Base-by-base conservation (phyloP, 2,797 vertebrate genomes). In the Podargus strigoides region DNA sequence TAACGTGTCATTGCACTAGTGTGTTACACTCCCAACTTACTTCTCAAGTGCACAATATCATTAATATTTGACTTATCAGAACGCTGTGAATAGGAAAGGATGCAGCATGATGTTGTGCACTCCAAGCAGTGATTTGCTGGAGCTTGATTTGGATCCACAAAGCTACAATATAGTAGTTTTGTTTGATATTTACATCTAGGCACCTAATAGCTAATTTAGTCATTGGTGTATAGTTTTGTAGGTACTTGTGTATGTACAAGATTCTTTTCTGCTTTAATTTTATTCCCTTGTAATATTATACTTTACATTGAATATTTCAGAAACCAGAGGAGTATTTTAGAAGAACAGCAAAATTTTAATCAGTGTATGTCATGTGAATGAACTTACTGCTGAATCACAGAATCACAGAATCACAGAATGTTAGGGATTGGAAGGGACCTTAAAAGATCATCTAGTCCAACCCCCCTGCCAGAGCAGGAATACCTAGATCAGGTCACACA, bases 1-100 rank as follows among this genome's bases (percentile, higher is more conserved):
- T 83, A 64, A 50, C 3, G 0, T 82, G 46, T 67, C n/a, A 20
- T 59, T 70, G 41, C 67, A 30, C 11, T 1, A 42, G 1, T 0
- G 37, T 50, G 79, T 81, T 91, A 22, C 24, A 17, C 7, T 69
- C 59, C n/a, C 34, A 32, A 30, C 37, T 86, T 88, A 60, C 28
- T 64, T 89, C 81, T 75, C 14, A 20, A 30, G 23, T n/a, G 23
- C 56, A 41, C 4, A 0, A 2, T 60, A 21, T 37, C 32, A 23
- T 68, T 80, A 53, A 52, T 72, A 63, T 37, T 83, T 78, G 28
- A 55, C 21, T 94, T 69, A 14, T 1, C 39, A 30, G 39, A 62
- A 47, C 46, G 56, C 76, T 52, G 28, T 28, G 30, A 69, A 56
- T 37, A 72, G 24, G 41, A 82, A n/a, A 34, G 44, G 7, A 28